Base-by-base conservation (phyloP, 2,888 invertebrate species). In the Rhyacophila evoluta region DNA sequence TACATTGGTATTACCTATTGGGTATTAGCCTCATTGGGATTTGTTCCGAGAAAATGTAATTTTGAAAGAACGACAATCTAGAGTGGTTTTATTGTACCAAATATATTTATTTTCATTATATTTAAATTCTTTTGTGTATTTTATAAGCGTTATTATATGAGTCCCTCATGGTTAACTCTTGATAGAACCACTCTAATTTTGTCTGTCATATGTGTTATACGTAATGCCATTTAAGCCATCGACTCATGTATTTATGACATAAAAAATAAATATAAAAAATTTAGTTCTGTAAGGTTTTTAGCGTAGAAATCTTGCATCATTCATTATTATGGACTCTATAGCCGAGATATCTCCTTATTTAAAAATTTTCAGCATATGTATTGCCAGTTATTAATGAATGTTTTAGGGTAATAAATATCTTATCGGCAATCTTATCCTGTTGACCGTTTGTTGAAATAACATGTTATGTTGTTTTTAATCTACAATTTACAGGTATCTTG, bases 171-270 rank as follows among this genome's bases (percentile, higher is more conserved):
- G 39, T 39, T 39, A 39, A 39, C 15, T 39, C 19, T 55, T 19
- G 55, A 55, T 55, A 55, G 55, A 55, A 55, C 25, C 55, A 25
- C 55, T 55, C 55, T 55, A 55, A 55, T 55, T 55, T 55, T 55
- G 19, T 55, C 25, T 25, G 25, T 55, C 55, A 19, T 5, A 55
- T 25, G 55, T 19, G 10, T 25, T 8, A 1, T 25, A 25, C 19
- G 11, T 15, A 15, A 4, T 41, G 41, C n/a, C 25, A 8, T 55
- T 10, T 55, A 19, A 55, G 25, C 19, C 55, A 10, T 19, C 10
- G 19, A 55, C 19, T 15, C 55, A 55, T 39, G n/a, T 39, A 39
- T 12, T 19, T 55, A 55, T 10, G 55, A 55, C 41, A 41, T 41
- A 41, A 15, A 25, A 55, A 25, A 55, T 55, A 15, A 41, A 41